Percentiles rank a stretch among this genome's conserved stretches.
These are phyloP conservation scores for Amphipyra tragopoginis DNA, from an alignment of 2,888 invertebrate species.

Conservation along the genomic window DNA sequence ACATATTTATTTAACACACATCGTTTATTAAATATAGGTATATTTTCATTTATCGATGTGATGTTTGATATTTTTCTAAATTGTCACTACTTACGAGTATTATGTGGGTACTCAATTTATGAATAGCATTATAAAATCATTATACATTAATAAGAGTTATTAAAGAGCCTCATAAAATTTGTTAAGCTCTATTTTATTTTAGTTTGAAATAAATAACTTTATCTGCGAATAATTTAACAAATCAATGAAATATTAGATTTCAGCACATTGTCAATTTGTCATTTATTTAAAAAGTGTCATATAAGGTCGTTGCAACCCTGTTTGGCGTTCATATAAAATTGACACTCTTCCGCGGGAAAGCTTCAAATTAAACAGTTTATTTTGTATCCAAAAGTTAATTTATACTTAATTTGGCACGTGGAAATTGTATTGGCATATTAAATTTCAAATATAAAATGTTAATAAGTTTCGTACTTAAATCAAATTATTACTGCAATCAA, in stretches of 20 bases:
- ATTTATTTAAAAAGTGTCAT: conserved; percentile 26
- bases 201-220: too few species aligned
- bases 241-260: conserved; percentile 5
- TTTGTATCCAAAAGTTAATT: conserved; percentile 7
- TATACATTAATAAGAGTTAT: conserved; percentile 1
- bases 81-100: conserved; percentile 40
- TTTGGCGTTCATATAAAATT: conserved; percentile 35
- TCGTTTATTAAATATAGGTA: conserved; percentile 8
- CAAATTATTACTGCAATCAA: conserved; percentile 1
- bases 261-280: conserved; percentile 7
- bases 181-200: too few species aligned
- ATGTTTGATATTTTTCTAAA: conserved; percentile 20
- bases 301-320: conserved; percentile 21
- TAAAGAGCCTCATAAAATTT: neutral
- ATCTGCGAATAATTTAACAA: conserved; percentile 5
- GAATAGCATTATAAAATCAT: conserved; percentile 16
- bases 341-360: conserved; percentile 31
- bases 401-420: conserved; percentile 47
- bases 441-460: neutral
- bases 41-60: conserved; percentile 20
- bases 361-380: conserved; percentile 5
- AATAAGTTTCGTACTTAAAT: neutral
- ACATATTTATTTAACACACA: conserved; percentile 7
- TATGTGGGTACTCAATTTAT: conserved; percentile 33
- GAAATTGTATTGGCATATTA: conserved; percentile 29